Conservation (phyloP, 2,797 vertebrate genomes). For the Chromis chromis region DNA sequence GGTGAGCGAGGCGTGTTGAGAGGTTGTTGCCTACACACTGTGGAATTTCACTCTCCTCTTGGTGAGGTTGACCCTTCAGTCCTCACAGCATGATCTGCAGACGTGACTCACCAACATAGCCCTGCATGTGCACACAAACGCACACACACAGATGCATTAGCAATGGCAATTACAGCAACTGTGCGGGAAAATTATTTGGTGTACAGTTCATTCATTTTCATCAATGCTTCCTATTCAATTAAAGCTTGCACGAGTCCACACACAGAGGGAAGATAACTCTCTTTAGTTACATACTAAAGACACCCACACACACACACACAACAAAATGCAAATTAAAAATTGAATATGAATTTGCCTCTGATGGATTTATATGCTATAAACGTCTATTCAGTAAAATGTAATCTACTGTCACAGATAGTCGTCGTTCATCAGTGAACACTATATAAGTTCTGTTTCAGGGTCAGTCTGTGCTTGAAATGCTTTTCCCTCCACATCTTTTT, state of each 20-base stretch:
- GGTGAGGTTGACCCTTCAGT: constrained; percentile 40
- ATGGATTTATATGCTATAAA: too few relatives aligned
- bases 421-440: not conserved
- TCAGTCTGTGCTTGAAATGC: constrained; percentile 33
- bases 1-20: constrained; percentile 25
- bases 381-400: not conserved
- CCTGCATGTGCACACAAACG: not conserved
- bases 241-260: too few relatives aligned
- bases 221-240: too few relatives aligned
- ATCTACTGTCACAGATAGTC: not conserved
- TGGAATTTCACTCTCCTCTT: constrained; percentile 30
- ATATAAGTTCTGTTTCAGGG: constrained; percentile 15
- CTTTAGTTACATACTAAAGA: too few relatives aligned
- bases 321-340: too few relatives aligned
- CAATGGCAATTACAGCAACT: not conserved
- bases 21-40: constrained; percentile 58
- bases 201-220: too few relatives aligned
- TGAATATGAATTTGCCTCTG: not conserved
- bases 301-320: too few relatives aligned
- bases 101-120: constrained; percentile 44
- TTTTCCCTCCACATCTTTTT: constrained; percentile 32
- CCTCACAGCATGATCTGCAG: constrained; percentile 44
- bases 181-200: not conserved
- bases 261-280: too few relatives aligned
- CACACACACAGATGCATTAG: not conserved